Base-by-base conservation (phyloP, 2,888 invertebrate species). In the Agrotis exclamationis region DNA sequence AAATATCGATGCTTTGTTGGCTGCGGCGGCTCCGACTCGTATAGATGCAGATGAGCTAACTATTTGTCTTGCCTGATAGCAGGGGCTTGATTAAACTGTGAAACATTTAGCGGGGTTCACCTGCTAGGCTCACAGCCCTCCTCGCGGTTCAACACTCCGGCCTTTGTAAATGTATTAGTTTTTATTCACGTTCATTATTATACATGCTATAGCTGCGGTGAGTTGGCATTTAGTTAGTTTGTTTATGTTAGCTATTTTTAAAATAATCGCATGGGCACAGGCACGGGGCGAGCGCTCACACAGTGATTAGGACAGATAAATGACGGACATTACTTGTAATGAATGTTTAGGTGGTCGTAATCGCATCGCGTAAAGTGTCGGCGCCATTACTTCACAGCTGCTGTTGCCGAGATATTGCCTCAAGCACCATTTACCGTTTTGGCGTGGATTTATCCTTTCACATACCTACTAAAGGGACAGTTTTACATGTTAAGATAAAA, bases 301-400 rank as follows among this genome's bases (percentile, higher is more conserved):
- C 91, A 94, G 95, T 95, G 95, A 95, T 96, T 96, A 95, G 94
- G 93, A 91, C 92, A 94, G 94, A 96, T 96, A 96, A 95, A 96
- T 95, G 95, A 95, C 94, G 93, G 95, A 94, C 95, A 96, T 96
- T 95, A 96, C 93, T 94, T 93, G 95, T 96, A 96, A 96, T 96
- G 95, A 96, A 96, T 96, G 96, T 96, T 96, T 96, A 96, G 96
- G 95, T 95, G 95, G 94, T 93, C 96, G 95, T 96, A 95, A 96
- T 96, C 94, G 93, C 94, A 95, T 95, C 94, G 95, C 94, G 95
- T 92, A 95, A 95, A 96, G 95, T 95, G 95, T 94, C 94, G 94
- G 92, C 94, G 94, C 96, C 95, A 96, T 96, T 94, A 95, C 95
- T 91, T 89, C 92, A 89, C 95, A 95, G 95, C 96, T 95, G 96